phyloP scores from a whole-genome alignment of 2,113 vertebrate species.

The Lontra canadensis region DNA sequence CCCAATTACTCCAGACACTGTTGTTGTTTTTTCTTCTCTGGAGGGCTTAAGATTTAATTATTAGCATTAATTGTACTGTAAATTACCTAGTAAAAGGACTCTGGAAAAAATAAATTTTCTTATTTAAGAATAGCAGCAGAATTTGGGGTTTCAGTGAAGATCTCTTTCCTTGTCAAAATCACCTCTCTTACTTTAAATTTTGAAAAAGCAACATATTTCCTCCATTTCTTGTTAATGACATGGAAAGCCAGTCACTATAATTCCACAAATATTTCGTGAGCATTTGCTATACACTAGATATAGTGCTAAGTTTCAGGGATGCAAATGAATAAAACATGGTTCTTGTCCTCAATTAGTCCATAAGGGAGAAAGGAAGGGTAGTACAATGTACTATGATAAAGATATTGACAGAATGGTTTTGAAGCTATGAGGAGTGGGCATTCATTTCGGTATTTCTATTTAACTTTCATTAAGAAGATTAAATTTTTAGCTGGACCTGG shows the following conservation, averaged over 20 bases:
- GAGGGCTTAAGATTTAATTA: constrained; percentile 31
- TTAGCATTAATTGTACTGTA: constrained; percentile 37
- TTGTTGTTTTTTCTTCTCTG: constrained; percentile 52
- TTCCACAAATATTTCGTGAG: neutral
- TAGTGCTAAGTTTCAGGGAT: neutral
- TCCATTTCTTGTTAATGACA: neutral
- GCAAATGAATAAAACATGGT: neutral
- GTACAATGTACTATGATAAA: neutral
- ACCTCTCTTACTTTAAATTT: neutral
- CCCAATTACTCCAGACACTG: constrained; percentile 8
- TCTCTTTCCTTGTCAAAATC: neutral
- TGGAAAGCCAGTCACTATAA: neutral
- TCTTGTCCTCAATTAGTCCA: neutral
- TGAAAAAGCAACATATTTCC: neutral
- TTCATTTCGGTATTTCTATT: neutral
- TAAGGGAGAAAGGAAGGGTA: neutral
- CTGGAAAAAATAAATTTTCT: neutral
- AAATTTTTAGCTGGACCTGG: neutral
- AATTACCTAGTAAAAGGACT: constrained; percentile 57
- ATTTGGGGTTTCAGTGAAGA: constrained; percentile 25
- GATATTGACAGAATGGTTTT: neutral
- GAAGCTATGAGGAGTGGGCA: neutral
- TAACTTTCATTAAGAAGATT: constrained; percentile 32
- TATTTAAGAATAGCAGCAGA: constrained; percentile 19
- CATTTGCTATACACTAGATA: neutral